phyloP scores from a whole-genome alignment of 2,888 invertebrate species.

The Linnaemya vulpina region DNA sequence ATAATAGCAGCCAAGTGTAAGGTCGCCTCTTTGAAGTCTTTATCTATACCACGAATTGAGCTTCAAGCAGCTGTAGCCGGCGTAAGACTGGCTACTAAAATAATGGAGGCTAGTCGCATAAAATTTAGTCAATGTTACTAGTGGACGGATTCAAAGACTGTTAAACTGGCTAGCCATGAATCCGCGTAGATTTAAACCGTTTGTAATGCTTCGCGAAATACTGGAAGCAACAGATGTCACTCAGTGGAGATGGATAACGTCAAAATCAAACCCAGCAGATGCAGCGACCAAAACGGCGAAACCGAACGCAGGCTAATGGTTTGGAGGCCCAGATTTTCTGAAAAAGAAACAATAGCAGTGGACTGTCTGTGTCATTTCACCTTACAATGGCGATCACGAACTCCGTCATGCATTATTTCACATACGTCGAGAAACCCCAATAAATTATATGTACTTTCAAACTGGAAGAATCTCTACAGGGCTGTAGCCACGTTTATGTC shows the following conservation, averaged over 20 bases:
- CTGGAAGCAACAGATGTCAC: slow-evolving; percentile 1
- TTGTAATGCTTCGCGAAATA: slow-evolving; percentile 26
- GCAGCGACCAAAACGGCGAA: slow-evolving; percentile 10
- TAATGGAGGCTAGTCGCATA: background rate
- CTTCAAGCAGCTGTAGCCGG: background rate
- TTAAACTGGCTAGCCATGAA: slow-evolving; percentile 1
- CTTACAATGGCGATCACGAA: background rate
- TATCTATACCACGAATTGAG: background rate
- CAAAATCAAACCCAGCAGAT: slow-evolving; percentile 20
- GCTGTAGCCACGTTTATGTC: slow-evolving; percentile 5
- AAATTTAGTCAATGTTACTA: background rate
- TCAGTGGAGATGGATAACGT: slow-evolving; percentile 16
- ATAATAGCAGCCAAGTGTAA: background rate
- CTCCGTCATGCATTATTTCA: slow-evolving; percentile 9
- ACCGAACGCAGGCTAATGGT: background rate
- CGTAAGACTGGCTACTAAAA: background rate
- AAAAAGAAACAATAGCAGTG: background rate
- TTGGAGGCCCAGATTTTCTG: slow-evolving; percentile 3
- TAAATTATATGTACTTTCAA: background rate
- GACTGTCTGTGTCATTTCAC: background rate
- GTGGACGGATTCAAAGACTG: background rate
- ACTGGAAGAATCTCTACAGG: slow-evolving; percentile 7
- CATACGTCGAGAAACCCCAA: background rate
- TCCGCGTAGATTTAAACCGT: slow-evolving; percentile 7
- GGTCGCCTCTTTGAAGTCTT: background rate